A percentile compares a stretch with the other conserved stretches of the same genome.
Evolutionary conservation across 2,113 vertebrate species (phyloP).

Genomic region (Ovis canadensis): DNA sequence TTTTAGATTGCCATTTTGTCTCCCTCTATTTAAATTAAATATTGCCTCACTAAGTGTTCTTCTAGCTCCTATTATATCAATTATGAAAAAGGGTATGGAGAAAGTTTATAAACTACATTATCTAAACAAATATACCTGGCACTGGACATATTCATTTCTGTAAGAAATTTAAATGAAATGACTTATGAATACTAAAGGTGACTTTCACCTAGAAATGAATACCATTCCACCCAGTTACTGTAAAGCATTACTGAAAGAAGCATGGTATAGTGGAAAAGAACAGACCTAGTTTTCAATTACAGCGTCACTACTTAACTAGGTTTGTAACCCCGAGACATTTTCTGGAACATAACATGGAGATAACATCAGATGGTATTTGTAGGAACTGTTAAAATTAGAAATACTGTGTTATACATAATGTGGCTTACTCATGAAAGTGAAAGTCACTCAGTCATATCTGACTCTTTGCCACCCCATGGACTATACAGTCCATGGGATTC

Average conservation of each 20-base stretch:
- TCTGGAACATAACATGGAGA: background rate
- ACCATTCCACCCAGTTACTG: background rate
- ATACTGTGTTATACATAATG: background rate
- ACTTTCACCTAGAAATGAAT: constrained; percentile 22
- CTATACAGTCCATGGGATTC: background rate
- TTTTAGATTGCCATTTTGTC: constrained; percentile 1
- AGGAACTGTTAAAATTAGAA: background rate
- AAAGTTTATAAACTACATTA: constrained; percentile 40
- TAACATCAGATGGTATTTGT: background rate
- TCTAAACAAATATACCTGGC: constrained; percentile 6
- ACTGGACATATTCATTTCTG: background rate
- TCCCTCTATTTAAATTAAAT: constrained; percentile 39
- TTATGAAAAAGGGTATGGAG: background rate
- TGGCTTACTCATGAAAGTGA: background rate
- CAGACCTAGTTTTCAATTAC: background rate
- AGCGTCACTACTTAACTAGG: background rate
- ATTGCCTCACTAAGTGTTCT: constrained; percentile 52
- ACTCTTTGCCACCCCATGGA: background rate
- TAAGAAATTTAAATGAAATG: constrained; percentile 22
- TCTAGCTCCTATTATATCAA: background rate
- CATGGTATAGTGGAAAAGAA: background rate
- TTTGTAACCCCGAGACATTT: background rate
- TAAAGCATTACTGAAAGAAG: background rate
- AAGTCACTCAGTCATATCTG: background rate
- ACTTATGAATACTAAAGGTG: constrained; percentile 39